Evolutionary conservation across 2,113 vertebrate genomes (phyloP), one percentile per base, ranked within the genome.

Genomic region (Hirundichthys speculiger): DNA sequence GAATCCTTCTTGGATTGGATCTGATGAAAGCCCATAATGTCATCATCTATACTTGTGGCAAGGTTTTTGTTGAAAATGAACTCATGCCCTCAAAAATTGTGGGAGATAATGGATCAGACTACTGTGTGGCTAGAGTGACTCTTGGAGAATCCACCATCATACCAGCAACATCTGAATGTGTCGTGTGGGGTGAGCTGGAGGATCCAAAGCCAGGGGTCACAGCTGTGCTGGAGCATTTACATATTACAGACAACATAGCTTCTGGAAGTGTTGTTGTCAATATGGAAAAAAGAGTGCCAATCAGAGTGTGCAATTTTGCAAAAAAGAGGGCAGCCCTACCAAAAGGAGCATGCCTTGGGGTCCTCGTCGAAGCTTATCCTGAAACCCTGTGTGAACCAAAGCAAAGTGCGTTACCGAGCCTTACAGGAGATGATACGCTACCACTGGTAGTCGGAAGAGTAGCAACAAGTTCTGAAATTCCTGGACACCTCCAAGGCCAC

Each of bases 271-370:
- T 25, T n/a, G 16, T 41, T 12, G 20, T 22, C 20, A 41, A 13
- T 6, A 42, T 42, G 15, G 20, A 42, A 14, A 2, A 21, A 24
- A 42, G 6, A 27, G 54, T 56, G 14, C 54, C 38, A 22, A 16
- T 56, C 19, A 56, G 38, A 15, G 34, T 56, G 19, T 56, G 38
- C 20, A 56, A 56, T 41, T 41, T 56, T 20, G 21, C 20, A 56
- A 56, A 19, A 7, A 56, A 21, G 2, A 41, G 39, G 22, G 3
- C 20, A 15, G 53, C 14, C 8, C 19, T 55, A 21, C 51, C 27
- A 19, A 53, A 19, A 45, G n/a, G 43, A 45, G 43, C 43, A 18
- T 19, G 51, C 8, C 47, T 24, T 16, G 47, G 49, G 10, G 2
- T 51, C 8, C 24, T 51, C 0, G 15, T 51, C 10, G 49, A 51